Conservation (phyloP, 2,797 vertebrate species). For the Sebastes glaucus region DNA sequence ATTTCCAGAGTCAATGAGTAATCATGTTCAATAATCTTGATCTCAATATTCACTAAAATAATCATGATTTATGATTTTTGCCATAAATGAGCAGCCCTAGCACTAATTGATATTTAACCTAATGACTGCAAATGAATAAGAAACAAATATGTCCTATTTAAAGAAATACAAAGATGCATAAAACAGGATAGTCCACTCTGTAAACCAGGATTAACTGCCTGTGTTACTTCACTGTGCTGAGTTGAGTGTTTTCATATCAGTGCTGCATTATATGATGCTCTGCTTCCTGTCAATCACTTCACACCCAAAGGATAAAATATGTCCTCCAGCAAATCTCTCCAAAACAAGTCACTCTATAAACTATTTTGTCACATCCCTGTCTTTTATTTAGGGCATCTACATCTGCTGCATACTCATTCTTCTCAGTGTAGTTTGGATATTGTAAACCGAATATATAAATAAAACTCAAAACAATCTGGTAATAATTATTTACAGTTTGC, state of each 20-base stretch:
- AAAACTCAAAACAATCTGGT: neutral
- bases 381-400: neutral
- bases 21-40: too few species aligned
- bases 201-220: neutral
- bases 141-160: neutral
- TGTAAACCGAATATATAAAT: neutral
- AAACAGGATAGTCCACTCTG: too few species aligned
- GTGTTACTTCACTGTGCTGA: neutral
- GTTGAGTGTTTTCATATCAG: neutral
- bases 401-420: neutral
- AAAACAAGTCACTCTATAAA: neutral
- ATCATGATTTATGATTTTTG: too few species aligned
- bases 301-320: slow-evolving; percentile 5
- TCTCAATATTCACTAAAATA: too few species aligned
- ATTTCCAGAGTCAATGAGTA: too few species aligned
- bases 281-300: slow-evolving; percentile 11
- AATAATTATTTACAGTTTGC: neutral
- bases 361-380: neutral
- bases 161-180: neutral
- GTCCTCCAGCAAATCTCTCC: neutral
- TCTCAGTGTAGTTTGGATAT: neutral
- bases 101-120: neutral
- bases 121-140: neutral
- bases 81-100: too few species aligned
- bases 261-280: neutral